Evolutionary conservation across 1,140 invertebrate genomes (phyloP), one percentile per base, ranked within the genome.

Genomic region (Lutraria rhynchaena): DNA sequence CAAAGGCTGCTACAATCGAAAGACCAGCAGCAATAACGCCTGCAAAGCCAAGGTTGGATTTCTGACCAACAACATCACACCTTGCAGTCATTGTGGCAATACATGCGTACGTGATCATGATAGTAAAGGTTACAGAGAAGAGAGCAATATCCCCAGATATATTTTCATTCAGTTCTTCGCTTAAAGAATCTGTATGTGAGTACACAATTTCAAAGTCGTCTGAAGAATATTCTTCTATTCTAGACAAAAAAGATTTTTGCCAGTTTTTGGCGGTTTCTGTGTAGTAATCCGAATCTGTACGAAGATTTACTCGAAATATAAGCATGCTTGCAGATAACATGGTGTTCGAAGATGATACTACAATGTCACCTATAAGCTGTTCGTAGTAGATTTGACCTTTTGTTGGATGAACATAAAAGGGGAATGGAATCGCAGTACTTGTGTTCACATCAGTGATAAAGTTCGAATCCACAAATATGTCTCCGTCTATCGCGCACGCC

Each of bases 1-100:
- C 98, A 88, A 99, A 99, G 0, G 97, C 96, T 2, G 97, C 96
- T 0, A 95, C 92, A 0, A 97, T 98, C 17, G 97, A 97, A 5
- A 67, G n/a, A 24, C 95, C 95, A 0, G 97, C 97, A 0, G 96
- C 98, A 4, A 99, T 88, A 84, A 98, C 98, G 1, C 98, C 98
- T 58, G 98, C 94, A 22, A 98, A 93, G 0, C 97, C 98, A 4
- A 99, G 92, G 94, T 96, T 96, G 0, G 97, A 97, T 90, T 98
- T 98, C 33, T 96, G 97, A 55, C 96, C 94, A 44, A 89, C 81
- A 58, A 73, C 82, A 75, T 89, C 82, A 9, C 82, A 63, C 13
- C 73, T 60, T 0, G 73, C 73, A 46, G 19, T 80, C 80, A 49
- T 69, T 51, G 78, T 82, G 71, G 60, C 87, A 19, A 89, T 46